Evolutionary conservation across 2,888 invertebrate genomes (phyloP).

Genomic region (Netelia virgata): DNA sequence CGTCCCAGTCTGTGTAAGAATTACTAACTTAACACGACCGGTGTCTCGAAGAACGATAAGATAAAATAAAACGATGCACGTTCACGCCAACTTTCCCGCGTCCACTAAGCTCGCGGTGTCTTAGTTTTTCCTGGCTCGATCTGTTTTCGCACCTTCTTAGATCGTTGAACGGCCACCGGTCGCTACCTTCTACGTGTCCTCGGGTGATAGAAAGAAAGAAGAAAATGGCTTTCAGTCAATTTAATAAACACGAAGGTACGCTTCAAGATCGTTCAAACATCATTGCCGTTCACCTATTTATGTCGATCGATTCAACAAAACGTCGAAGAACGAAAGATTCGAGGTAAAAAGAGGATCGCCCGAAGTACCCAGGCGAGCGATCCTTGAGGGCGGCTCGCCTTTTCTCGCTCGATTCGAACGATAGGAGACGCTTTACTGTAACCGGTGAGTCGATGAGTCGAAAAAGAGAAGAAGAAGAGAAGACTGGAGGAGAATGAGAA

Average conservation of each 20-base stretch:
- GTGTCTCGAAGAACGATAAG: background rate
- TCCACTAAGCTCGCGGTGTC: constrained; percentile 1
- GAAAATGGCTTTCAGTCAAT: constrained; percentile 13
- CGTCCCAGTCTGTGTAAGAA: background rate
- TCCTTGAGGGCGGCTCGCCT: constrained; percentile 18
- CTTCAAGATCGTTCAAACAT: constrained; percentile 5
- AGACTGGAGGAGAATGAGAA: constrained; percentile 2
- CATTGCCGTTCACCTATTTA: constrained; percentile 12
- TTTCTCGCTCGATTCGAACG: constrained; percentile 27
- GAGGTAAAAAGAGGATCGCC: background rate
- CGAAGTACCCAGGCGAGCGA: background rate
- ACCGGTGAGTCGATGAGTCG: constrained; percentile 33
- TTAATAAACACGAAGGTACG: constrained; percentile 5
- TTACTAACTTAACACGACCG: background rate
- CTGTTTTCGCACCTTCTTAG: constrained; percentile 21
- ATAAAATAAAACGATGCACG: background rate
- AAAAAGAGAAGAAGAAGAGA: constrained; percentile 1
- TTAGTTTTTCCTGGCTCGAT: constrained; percentile 9
- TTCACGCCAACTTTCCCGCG: background rate
- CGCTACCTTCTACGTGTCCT: background rate
- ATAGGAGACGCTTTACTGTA: constrained; percentile 2
- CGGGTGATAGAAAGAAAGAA: constrained; percentile 1
- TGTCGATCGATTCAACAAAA: constrained; percentile 23
- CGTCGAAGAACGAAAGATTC: background rate
- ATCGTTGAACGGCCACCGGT: background rate